Base-by-base conservation (phyloP, 2,888 invertebrate species). In the Sinohyriopsis cumingii region DNA sequence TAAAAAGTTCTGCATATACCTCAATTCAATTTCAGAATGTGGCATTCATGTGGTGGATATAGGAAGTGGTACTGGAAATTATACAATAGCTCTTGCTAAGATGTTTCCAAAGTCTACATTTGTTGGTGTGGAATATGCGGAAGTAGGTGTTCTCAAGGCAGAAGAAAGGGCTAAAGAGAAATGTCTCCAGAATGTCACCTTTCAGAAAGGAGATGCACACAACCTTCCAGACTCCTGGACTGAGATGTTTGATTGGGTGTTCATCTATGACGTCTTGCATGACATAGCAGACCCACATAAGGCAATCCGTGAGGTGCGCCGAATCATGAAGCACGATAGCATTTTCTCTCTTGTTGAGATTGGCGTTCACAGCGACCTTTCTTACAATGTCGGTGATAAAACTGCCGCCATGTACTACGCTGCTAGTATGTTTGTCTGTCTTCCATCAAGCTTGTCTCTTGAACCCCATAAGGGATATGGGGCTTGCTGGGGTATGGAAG, bases 401-500 rank as follows among this genome's bases (percentile, higher is more conserved):
- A 65, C 57, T 20, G 57, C 65, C 15, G 19, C 65, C 15, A 56
- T 57, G 53, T 53, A 57, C 19, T 67, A 67, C n/a, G 24, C 63
- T 1, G 20, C 55, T 59, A 67, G 73, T 57, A 55, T 73, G 56
- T 73, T 73, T 63, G 53, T 64, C 24, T 73, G 73, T 67, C 56
- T 73, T 3, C 73, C 73, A 5, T 55, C 56, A 53, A 69, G 73
- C 60, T 24, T 73, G 63, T 55, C 63, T 2, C 19, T 54, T 20
- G 59, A 59, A 22, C 69, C 69, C 25, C 55, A 45, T 20, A 60
- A 59, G 22, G 73, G 73, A n/a, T 54, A 73, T 45, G 73, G 73
- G 4, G 24, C 45, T 5, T 62, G 73, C 12, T 73, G 69, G 73
- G 73, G 73, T n/a, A 53, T 24, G n/a, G 73, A 73, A 56, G 61